Evolutionary conservation across 1,140 invertebrate species (phyloP), one percentile per base, ranked within the genome.

Genomic region (Hylaeus volcanicus): DNA sequence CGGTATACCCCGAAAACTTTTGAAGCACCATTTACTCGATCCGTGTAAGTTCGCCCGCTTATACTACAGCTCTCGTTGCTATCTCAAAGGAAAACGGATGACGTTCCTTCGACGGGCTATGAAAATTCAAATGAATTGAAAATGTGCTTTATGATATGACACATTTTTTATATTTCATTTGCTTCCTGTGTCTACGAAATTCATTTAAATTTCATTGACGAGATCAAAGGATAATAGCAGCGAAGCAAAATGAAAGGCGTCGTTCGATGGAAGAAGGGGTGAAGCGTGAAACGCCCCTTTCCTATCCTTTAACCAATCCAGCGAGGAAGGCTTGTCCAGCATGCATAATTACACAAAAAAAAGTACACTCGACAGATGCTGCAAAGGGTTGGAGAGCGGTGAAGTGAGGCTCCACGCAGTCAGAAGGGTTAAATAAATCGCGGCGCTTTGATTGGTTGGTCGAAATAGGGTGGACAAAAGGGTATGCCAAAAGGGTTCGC

Each of bases 401-500:
- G 51, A 68, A 41, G 58, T 43, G 70, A 60, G 43, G 61, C 43
- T 60, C 76, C 43, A 64, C 72, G 68, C 45, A 76, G 81, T 77
- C 73, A 86, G 86, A 91, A 91, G 91, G 89, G 88, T 90, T 91
- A 89, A 90, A 87, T 85, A 86, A 91, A 92, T 91, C 88, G 79
- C 65, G 83, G 74, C 66, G 72, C 43, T 81, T 76, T 80, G 86
- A 90, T 90, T 89, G 87, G 89, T 74, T 56, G 69, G n/a, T 4
- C 70, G 43, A n/a, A 15, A 2, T 39, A 56, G 81, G 78, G 83
- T 81, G 70, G 72, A 69, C 72, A 61, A 84, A 72, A 87, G 77
- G 83, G 15, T 45, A 70, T 41, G 6, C n/a, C 14, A 43, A 86
- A 86, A 83, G 84, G 81, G 60, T 83, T 74, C 51, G 45, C 51